A percentile compares a stretch with the other conserved stretches of the same genome.
Evolutionary conservation across 2,113 vertebrate species (phyloP).

Genomic region (Chascanopsetta lugubris): DNA sequence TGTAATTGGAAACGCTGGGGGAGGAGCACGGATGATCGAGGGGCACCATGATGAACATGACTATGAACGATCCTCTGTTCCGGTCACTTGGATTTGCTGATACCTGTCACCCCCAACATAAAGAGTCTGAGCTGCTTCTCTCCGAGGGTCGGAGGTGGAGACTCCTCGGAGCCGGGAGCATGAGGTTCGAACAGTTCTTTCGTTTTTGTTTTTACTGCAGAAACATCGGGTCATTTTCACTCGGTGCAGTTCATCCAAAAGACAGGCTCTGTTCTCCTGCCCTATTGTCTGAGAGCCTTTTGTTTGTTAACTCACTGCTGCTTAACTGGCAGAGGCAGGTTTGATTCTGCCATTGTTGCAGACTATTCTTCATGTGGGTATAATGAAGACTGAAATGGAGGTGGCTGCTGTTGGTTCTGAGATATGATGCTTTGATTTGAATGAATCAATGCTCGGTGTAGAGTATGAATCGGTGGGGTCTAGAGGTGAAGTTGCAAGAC

Average conservation of each 20-base stretch:
- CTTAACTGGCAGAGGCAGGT: background rate
- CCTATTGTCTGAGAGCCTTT: background rate
- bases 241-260: background rate
- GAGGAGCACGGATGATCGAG: background rate
- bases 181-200: background rate
- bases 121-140: background rate
- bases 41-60: conserved; percentile 3
- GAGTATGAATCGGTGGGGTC: too few relatives aligned
- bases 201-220: background rate
- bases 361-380: background rate
- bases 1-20: conserved; percentile 49
- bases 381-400: conserved; percentile 4
- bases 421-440: background rate
- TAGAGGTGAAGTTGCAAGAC: too few relatives aligned
- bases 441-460: background rate
- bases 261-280: background rate
- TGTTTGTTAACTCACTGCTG: background rate
- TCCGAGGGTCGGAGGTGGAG: background rate
- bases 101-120: background rate
- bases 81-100: background rate
- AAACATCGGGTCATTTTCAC: background rate
- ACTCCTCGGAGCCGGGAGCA: background rate
- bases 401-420: background rate
- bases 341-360: conserved; percentile 3
- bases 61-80: background rate